phyloP scores from a whole-genome alignment of 2,113 vertebrate genomes.

The Labrus mixtus region DNA sequence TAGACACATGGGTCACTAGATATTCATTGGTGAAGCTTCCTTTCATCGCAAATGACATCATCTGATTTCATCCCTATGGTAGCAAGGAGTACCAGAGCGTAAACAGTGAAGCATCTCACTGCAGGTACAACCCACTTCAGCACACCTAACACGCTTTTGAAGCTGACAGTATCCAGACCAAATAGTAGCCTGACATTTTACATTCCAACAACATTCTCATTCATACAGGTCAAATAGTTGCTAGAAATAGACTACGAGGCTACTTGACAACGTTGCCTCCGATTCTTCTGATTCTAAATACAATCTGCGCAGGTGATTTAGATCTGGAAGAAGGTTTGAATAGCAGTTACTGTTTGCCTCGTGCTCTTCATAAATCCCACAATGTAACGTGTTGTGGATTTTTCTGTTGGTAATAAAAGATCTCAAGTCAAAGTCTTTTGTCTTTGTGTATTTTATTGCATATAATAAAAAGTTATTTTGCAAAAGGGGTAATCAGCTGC shows the following conservation, averaged over 20 bases:
- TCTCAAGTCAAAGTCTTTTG: no score
- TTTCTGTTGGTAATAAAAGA: no score
- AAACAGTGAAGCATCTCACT: slow-evolving; percentile 55
- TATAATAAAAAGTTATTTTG: no score
- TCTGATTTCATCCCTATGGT: slow-evolving; percentile 66
- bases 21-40: slow-evolving; percentile 19
- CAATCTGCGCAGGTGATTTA: not conserved
- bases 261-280: no score
- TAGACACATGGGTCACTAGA: not conserved
- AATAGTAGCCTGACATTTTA: not conserved
- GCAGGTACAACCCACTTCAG: slow-evolving; percentile 21
- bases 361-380: not conserved
- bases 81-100: slow-evolving; percentile 57
- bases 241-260: no score
- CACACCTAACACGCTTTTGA: not conserved
- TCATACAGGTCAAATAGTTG: not conserved
- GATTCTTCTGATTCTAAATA: not conserved
- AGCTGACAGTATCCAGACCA: not conserved
- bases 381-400: no score
- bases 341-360: not conserved
- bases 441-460: no score
- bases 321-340: not conserved
- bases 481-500: no score
- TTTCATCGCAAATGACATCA: slow-evolving; percentile 48
- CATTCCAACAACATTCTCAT: not conserved